Evolutionary conservation across 2,797 vertebrate genomes (phyloP), one percentile per base, ranked within the genome.

Genomic region (Rhincodon typus): DNA sequence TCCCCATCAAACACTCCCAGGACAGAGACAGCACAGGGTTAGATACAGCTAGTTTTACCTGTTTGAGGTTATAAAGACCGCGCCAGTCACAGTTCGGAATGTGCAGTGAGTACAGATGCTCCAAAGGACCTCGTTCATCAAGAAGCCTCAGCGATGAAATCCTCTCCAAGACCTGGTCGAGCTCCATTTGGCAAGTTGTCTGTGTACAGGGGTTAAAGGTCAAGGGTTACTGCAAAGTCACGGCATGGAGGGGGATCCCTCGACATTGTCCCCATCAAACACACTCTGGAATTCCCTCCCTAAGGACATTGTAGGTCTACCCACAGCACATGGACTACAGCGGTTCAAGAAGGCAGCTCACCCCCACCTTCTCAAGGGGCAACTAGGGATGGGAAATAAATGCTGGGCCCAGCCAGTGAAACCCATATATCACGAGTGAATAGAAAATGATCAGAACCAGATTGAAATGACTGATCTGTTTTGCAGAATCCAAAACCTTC

Each of bases 11-110:
- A 46, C 84, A 50, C 84, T 23, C 38, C 42, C 42, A 87, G 84
- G n/a, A 38, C n/a, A 15, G 77, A 34, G n/a, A 79, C 77, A 79
- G 77, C 70, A 74, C 70, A 25, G 30, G 84, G 84, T 87, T 53
- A 87, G 84, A 87, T 50, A 46, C 84, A 87, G 66, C 30, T 15
- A 4, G 46, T 25, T 30, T 15, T 95, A 98, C 99, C 98, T 99
- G 99, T 97, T 99, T 99, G 96, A 98, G 98, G 97, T 99, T 99
- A 97, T 99, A 99, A 94, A 98, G 97, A 96, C 99, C 99, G 0
- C 98, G 97, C 96, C 98, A 98, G 98, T 99, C 99, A 74, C 99
- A 99, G 97, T 99, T 99, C 96, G 99, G 99, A 96, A 99, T 99
- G 91, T 98, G 98, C 96, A 99, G 97, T 79, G 97, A 98, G 46